These are phyloP conservation scores for Sylvicapra grimmia DNA, from an alignment of 2,113 vertebrate genomes.

Conservation along the genomic window DNA sequence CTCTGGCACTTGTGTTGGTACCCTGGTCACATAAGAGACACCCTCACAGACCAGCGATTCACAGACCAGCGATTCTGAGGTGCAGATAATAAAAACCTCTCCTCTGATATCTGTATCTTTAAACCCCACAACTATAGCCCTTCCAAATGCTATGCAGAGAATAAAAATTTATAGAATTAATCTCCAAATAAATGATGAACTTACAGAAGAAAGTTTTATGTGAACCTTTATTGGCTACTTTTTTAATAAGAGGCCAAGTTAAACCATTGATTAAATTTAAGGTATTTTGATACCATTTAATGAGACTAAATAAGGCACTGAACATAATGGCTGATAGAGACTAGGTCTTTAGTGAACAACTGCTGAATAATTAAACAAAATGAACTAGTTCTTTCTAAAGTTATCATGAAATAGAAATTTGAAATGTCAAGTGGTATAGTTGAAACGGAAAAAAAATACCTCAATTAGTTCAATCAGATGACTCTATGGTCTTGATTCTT, in stretches of 20 bases:
- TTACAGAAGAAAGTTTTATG: not conserved
- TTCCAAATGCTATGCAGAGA: not conserved
- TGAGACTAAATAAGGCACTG: not conserved
- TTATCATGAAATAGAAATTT: not conserved
- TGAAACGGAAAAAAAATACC: not conserved
- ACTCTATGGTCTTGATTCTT: not conserved
- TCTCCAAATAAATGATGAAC: not conserved
- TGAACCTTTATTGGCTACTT: not conserved
- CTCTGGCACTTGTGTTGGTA: not conserved
- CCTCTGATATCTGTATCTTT: not conserved
- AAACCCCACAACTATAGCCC: not conserved
- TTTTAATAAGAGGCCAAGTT: not conserved
- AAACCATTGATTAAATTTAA: not conserved
- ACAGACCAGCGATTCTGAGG: not conserved
- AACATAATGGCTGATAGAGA: not conserved
- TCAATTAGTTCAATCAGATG: not conserved
- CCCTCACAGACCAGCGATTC: not conserved
- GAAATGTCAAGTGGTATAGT: not conserved
- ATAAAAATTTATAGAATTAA: not conserved
- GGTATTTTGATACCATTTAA: slow-evolving; percentile 7
- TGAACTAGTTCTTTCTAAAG: slow-evolving; percentile 1
- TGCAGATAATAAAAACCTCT: not conserved
- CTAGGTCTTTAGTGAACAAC: not conserved
- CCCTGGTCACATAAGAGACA: not conserved
- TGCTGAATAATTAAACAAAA: slow-evolving; percentile 2